Conservation (phyloP, 2,888 invertebrate genomes). For the Saturnia japonica region DNA sequence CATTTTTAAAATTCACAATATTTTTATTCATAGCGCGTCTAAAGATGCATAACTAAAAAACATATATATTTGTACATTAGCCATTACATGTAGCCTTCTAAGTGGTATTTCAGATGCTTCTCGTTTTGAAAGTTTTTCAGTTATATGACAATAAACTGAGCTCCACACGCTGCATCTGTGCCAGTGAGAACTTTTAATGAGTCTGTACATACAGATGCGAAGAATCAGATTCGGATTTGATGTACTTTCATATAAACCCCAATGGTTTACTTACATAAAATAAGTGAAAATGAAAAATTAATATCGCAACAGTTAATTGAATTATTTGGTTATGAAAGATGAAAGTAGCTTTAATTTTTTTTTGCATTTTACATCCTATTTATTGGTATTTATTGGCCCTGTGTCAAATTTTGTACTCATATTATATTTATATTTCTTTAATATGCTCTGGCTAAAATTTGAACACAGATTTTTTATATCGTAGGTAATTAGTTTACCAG, state of each 20-base stretch:
- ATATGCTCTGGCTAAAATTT: neutral
- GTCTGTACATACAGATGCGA: neutral
- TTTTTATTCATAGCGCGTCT: no score
- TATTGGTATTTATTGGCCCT: no score
- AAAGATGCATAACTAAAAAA: no score
- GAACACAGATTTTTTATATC: neutral
- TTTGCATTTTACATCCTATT: no score
- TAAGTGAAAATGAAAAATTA: neutral
- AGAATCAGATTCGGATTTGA: neutral
- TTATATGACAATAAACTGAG: neutral
- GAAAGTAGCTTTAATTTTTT: no score
- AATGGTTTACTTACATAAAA: neutral
- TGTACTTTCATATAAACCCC: neutral
- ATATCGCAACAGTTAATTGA: neutral
- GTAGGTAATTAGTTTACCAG: neutral
- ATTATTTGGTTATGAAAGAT: neutral
- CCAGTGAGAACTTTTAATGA: conserved; percentile 31
- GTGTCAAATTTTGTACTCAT: no score
- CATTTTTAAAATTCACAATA: no score
- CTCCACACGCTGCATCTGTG: neutral
- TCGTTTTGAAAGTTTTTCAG: neutral
- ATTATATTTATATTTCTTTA: no score
- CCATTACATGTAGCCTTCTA: neutral
- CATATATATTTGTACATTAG: neutral
- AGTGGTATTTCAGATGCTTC: neutral